phyloP scores from a whole-genome alignment of 2,113 vertebrate genomes.

The Rhynchomys soricoides region DNA sequence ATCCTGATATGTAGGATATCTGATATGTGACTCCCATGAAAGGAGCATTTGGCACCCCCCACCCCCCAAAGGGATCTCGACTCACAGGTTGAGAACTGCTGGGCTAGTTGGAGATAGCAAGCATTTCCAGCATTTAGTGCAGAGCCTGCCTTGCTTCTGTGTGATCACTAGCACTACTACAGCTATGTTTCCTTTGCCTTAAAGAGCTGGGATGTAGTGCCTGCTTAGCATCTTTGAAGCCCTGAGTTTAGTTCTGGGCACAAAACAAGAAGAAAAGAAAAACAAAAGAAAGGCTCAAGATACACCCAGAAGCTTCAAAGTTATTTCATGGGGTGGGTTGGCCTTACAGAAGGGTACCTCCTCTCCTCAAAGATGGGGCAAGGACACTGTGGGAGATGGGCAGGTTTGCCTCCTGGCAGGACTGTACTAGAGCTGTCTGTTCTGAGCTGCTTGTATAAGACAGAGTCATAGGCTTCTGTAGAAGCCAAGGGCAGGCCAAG shows the following conservation, averaged over 20 bases:
- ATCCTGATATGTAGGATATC: not conserved
- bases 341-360: not conserved
- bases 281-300: not conserved
- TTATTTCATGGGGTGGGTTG: not conserved
- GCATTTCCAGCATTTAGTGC: not conserved
- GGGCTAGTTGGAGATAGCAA: not conserved
- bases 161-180: not conserved
- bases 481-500: constrained; percentile 38
- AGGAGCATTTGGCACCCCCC: too few relatives aligned
- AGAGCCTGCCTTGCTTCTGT: not conserved
- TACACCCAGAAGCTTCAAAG: not conserved
- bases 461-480: not conserved
- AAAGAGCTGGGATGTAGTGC: too few relatives aligned
- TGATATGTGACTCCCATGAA: not conserved
- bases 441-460: not conserved
- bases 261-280: not conserved
- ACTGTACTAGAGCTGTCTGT: not conserved
- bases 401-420: not conserved
- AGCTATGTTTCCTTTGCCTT: too few relatives aligned
- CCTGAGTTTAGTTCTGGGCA: not conserved
- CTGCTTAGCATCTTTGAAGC: not conserved
- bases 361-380: not conserved
- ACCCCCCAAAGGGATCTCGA: too few relatives aligned
- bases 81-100: not conserved
- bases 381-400: not conserved